phyloP scores from a whole-genome alignment of 2,888 invertebrate genomes.

The Cosmopolites sordidus region DNA sequence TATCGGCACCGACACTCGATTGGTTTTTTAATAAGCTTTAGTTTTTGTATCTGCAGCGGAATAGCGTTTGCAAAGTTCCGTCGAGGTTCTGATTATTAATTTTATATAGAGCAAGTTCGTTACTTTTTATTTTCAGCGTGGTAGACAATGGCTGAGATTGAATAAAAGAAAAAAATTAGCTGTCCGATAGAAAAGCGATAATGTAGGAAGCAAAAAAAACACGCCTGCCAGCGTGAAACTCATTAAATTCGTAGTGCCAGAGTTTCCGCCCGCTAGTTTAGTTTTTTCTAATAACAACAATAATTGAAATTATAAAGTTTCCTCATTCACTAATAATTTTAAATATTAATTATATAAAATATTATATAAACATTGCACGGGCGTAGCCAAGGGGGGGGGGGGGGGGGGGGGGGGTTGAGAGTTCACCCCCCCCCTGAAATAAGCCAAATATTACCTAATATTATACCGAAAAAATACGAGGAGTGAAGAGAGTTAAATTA shows the following conservation, averaged over 20 bases:
- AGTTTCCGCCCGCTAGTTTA: no score
- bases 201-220: not conserved
- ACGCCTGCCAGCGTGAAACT: not conserved
- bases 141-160: slow-evolving; percentile 11
- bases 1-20: slow-evolving; percentile 22
- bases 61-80: slow-evolving; percentile 24
- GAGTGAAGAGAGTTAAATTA: no score
- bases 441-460: no score
- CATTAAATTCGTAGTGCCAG: not conserved
- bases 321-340: no score
- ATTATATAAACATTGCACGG: no score
- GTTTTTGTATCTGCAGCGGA: slow-evolving; percentile 21
- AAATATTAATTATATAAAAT: no score
- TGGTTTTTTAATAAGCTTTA: slow-evolving; percentile 27
- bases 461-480: no score
- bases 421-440: no score
- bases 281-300: no score
- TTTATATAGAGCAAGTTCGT: slow-evolving; percentile 18
- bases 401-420: no score
- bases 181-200: slow-evolving; percentile 1
- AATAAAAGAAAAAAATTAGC: not conserved
- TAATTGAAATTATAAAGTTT: no score
- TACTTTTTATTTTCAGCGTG: slow-evolving; percentile 15
- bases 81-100: slow-evolving; percentile 24
- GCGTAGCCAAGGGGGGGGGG: no score